phyloP scores from a whole-genome alignment of 2,888 invertebrate species.

The Stenchaetothrips biformis region DNA sequence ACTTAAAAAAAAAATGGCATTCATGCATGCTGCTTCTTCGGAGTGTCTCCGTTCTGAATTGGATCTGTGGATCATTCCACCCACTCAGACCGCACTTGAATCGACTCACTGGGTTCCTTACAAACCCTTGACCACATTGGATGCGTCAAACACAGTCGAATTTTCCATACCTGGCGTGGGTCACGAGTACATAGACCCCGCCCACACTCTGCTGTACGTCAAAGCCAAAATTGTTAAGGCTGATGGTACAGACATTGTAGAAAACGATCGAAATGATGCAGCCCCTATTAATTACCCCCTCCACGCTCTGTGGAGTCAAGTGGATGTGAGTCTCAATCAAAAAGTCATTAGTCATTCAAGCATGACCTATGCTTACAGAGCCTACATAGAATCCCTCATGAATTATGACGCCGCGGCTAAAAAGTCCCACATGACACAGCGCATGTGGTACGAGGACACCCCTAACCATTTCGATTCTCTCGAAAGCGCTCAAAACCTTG shows the following conservation, averaged over 20 bases:
- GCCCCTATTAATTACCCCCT: neutral
- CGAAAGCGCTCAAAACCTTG: neutral
- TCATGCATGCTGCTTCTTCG: too few relatives aligned
- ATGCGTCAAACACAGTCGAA: neutral
- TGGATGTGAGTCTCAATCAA: too few relatives aligned
- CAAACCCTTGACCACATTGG: neutral
- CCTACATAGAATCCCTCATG: neutral
- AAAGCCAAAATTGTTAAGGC: neutral
- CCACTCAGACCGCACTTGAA: neutral
- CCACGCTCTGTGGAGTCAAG: too few relatives aligned
- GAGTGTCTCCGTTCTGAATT: neutral
- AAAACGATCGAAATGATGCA: neutral
- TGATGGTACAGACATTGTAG: neutral
- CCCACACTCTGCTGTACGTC: neutral
- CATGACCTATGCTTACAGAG: neutral
- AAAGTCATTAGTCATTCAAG: too few relatives aligned
- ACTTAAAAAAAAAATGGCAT: too few relatives aligned
- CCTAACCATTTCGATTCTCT: neutral
- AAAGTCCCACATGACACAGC: neutral
- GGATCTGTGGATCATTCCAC: neutral
- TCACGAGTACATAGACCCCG: neutral
- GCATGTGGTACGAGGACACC: neutral
- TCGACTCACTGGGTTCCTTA: neutral
- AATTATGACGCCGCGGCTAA: neutral
- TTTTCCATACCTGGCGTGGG: neutral